phyloP scores from a whole-genome alignment of 2,888 invertebrate genomes.

The Lasioglossum lativentre region DNA sequence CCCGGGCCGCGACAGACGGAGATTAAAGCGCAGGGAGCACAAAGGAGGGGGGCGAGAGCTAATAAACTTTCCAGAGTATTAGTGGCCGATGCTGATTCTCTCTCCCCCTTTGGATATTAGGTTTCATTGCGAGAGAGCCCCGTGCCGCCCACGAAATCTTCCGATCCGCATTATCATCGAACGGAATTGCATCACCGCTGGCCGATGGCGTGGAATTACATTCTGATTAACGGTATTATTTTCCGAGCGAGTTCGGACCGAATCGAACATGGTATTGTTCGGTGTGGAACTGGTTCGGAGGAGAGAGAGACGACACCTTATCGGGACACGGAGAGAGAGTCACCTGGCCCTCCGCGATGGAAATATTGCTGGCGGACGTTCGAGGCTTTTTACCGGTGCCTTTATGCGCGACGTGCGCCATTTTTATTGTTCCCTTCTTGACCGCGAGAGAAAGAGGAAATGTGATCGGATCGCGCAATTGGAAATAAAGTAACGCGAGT shows the following conservation, averaged over 20 bases:
- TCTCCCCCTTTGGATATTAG: slow-evolving; percentile 60
- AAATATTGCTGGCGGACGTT: slow-evolving; percentile 9
- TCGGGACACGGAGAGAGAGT: slow-evolving; percentile 23
- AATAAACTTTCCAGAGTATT: slow-evolving; percentile 71
- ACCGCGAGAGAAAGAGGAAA: background rate
- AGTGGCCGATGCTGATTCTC: slow-evolving; percentile 53
- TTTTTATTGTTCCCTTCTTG: slow-evolving; percentile 1
- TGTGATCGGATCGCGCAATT: background rate
- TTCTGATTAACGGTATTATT: slow-evolving; percentile 49
- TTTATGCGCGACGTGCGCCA: background rate
- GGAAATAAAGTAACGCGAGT: slow-evolving; percentile 6
- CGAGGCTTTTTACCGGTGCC: background rate
- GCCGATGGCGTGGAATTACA: slow-evolving; percentile 33
- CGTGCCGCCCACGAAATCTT: slow-evolving; percentile 47
- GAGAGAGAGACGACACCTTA: slow-evolving; percentile 8
- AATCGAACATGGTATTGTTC: slow-evolving; percentile 13
- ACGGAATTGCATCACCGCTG: slow-evolving; percentile 43
- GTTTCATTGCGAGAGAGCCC: slow-evolving; percentile 33
- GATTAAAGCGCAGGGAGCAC: slow-evolving; percentile 44
- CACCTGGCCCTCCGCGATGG: background rate
- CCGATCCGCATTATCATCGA: slow-evolving; percentile 47
- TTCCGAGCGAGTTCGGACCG: slow-evolving; percentile 8
- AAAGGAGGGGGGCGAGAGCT: slow-evolving; percentile 58
- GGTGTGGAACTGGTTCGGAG: slow-evolving; percentile 22
- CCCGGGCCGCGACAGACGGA: slow-evolving; percentile 10